These are phyloP conservation scores for Drosophila rellima DNA, from an alignment of 2,888 invertebrate genomes.

Conservation along the genomic window DNA sequence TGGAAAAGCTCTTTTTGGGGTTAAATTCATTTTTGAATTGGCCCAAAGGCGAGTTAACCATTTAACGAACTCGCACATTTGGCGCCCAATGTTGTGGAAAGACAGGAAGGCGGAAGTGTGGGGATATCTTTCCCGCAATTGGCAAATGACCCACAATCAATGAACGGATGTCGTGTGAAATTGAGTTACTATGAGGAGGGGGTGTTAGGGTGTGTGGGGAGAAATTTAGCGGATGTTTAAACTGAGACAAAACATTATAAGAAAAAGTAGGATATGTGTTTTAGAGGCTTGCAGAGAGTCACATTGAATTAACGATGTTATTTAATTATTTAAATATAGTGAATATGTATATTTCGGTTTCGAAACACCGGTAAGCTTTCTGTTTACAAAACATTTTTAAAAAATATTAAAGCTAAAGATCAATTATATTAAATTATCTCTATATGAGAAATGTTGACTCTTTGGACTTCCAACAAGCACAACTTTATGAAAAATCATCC, in stretches of 20 bases:
- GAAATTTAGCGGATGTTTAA: constrained; percentile 14
- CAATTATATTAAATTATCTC: too few species aligned
- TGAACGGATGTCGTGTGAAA: constrained; percentile 49
- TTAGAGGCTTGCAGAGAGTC: background rate
- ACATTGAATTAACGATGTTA: too few species aligned
- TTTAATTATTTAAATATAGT: too few species aligned
- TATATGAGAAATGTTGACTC: too few species aligned
- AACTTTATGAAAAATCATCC: too few species aligned
- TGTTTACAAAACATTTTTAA: too few species aligned
- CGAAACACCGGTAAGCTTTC: too few species aligned
- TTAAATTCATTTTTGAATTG: constrained; percentile 43
- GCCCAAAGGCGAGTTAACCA: constrained; percentile 12
- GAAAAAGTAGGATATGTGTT: background rate
- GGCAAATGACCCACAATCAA: constrained; percentile 56
- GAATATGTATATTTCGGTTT: too few species aligned
- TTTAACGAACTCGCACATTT: constrained; percentile 30
- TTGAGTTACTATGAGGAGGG: constrained; percentile 8
- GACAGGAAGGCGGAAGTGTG: constrained; percentile 11
- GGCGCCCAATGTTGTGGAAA: constrained; percentile 55
- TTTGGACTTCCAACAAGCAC: too few species aligned
- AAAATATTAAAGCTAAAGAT: too few species aligned
- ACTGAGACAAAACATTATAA: constrained; percentile 3
- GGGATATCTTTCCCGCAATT: constrained; percentile 13
- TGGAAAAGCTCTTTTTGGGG: constrained; percentile 38
- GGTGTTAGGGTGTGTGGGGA: background rate